Conservation (phyloP, 2,797 vertebrate species). For the Peromyscus aztecus region DNA sequence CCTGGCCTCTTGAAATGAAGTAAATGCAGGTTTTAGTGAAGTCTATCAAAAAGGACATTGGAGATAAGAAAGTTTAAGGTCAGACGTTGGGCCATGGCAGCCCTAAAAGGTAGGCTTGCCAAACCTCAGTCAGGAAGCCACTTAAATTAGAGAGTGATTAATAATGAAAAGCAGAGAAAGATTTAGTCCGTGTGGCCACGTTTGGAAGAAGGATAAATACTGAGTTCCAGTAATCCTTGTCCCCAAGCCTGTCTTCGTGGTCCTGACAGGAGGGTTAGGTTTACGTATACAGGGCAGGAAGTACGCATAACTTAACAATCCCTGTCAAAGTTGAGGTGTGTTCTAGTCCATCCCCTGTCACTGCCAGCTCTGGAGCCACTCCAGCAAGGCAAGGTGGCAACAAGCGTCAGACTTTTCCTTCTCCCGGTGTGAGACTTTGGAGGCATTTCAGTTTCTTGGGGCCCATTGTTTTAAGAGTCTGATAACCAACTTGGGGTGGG, state of each 20-base stretch:
- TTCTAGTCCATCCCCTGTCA: not conserved
- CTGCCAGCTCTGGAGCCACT: no score
- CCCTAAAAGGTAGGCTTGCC: no score
- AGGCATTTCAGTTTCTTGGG: not conserved
- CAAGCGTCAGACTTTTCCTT: not conserved
- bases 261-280: no score
- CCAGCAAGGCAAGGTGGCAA: not conserved
- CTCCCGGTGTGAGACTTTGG: not conserved
- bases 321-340: not conserved
- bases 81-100: not conserved
- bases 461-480: not conserved
- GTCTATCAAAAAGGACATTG: not conserved
- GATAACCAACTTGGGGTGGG: not conserved
- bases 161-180: not conserved
- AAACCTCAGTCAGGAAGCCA: not conserved
- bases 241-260: not conserved
- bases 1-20: slow-evolving; percentile 53
- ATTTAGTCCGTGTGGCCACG: not conserved
- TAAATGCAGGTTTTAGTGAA: slow-evolving; percentile 57
- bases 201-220: not conserved
- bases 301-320: not conserved
- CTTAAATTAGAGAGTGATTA: not conserved
- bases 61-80: not conserved
- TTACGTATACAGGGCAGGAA: not conserved
- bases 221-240: not conserved